phyloP scores from a whole-genome alignment of 2,888 invertebrate species.

The Listrodromus nycthemerus region DNA sequence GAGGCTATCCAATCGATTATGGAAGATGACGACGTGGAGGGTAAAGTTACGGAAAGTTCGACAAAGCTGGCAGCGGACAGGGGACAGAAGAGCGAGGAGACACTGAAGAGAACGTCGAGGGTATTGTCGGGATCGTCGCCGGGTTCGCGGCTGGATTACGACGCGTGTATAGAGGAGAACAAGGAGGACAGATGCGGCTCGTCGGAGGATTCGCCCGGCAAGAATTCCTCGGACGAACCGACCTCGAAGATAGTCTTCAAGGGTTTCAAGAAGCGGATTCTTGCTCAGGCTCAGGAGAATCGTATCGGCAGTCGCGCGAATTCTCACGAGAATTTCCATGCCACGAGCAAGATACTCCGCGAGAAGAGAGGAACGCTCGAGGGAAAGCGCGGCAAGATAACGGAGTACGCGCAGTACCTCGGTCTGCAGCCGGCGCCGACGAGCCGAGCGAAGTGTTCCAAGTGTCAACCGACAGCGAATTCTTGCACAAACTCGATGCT shows the following conservation, averaged over 20 bases:
- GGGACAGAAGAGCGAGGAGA: constrained; percentile 64
- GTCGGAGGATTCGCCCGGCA: constrained; percentile 69
- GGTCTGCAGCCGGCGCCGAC: constrained; percentile 86
- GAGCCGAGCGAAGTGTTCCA: constrained; percentile 87
- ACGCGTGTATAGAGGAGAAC: constrained; percentile 63
- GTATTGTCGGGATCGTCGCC: constrained; percentile 35
- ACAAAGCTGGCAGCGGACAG: constrained; percentile 61
- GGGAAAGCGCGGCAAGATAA: constrained; percentile 78
- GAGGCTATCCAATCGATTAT: constrained; percentile 75
- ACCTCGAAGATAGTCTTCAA: constrained; percentile 76
- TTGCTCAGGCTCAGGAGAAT: constrained; percentile 77
- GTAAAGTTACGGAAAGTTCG: constrained; percentile 78
- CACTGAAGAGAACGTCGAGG: constrained; percentile 67
- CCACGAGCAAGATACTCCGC: constrained; percentile 57
- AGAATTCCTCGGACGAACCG: constrained; percentile 50
- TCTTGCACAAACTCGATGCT: constrained; percentile 89
- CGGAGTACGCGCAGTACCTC: constrained; percentile 90
- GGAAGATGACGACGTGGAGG: constrained; percentile 83
- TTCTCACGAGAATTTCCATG: constrained; percentile 51
- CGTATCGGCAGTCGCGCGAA: constrained; percentile 57
- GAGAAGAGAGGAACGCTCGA: constrained; percentile 71
- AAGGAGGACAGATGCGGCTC: constrained; percentile 70
- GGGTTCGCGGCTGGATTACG: constrained; percentile 52
- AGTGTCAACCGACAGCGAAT: constrained; percentile 88
- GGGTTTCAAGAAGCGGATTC: constrained; percentile 80